Evolutionary conservation across 92 coral and sea anemone species (phyloP).

Genomic region (Nematostella vectensis): DNA sequence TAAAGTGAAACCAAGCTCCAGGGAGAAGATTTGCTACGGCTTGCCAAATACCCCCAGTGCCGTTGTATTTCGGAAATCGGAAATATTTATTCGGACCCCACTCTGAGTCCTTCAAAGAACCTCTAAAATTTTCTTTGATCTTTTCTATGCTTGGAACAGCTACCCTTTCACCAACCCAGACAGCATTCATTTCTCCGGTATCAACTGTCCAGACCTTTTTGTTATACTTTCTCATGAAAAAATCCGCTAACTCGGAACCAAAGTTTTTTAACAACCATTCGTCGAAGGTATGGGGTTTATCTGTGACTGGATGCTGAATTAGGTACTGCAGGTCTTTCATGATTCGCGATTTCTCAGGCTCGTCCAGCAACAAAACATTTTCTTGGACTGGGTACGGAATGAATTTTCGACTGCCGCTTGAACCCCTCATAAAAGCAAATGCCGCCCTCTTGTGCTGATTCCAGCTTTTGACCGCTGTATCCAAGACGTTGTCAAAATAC

Average conservation of each 20-base stretch:
- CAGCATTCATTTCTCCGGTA: slow-evolving; percentile 44
- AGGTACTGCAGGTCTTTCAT: slow-evolving; percentile 28
- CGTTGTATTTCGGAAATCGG: slow-evolving; percentile 41
- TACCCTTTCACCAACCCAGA: slow-evolving; percentile 58
- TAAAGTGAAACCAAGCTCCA: slow-evolving; percentile 24
- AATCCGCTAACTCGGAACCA: slow-evolving; percentile 36
- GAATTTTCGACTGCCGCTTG: slow-evolving; percentile 37
- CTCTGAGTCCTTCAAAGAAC: not conserved
- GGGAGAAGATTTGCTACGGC: slow-evolving; percentile 41
- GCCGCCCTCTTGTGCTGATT: slow-evolving; percentile 36
- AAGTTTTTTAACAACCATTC: slow-evolving; percentile 48
- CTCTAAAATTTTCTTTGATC: slow-evolving; percentile 37
- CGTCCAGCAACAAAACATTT: slow-evolving; percentile 43
- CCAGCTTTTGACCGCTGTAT: slow-evolving; percentile 35
- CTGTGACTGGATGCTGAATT: slow-evolving; percentile 3
- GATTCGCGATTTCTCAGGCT: slow-evolving; percentile 16
- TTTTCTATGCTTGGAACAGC: slow-evolving; percentile 45
- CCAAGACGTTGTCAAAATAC: slow-evolving; percentile 35
- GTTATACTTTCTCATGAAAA: slow-evolving; percentile 58
- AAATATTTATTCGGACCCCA: slow-evolving; percentile 59
- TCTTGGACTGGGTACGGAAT: slow-evolving; percentile 53
- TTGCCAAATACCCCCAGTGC: slow-evolving; percentile 57
- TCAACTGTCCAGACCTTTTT: slow-evolving; percentile 57
- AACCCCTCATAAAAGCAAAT: slow-evolving; percentile 52
- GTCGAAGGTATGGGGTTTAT: slow-evolving; percentile 33